Evolutionary conservation across 1,140 invertebrate genomes (phyloP).

Genomic region (Drosophila lowei): DNA sequence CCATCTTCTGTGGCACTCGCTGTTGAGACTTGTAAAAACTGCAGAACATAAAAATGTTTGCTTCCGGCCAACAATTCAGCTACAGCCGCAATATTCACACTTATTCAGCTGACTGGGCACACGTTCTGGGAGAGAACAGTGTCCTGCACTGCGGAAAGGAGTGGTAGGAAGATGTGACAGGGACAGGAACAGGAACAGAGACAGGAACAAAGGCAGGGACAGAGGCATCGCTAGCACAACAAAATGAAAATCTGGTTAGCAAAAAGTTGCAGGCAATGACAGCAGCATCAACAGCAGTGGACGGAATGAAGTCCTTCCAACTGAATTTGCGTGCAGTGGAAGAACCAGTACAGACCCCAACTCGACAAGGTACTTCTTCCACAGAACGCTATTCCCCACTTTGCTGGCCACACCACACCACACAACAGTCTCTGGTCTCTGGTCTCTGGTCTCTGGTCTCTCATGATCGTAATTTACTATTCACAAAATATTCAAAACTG

Average conservation of each 20-base stretch:
- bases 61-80: constrained; percentile 29
- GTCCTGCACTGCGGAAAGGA: background rate
- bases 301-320: constrained; percentile 39
- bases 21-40: constrained; percentile 22
- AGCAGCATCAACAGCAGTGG: constrained; percentile 7
- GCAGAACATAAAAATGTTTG: constrained; percentile 44
- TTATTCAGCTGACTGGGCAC: constrained; percentile 30
- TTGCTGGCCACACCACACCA: constrained; percentile 17
- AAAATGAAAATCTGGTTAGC: constrained; percentile 44
- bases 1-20: background rate
- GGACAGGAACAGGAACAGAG: no score
- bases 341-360: constrained; percentile 1
- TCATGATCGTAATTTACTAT: constrained; percentile 76
- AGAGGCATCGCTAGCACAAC: background rate
- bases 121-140: background rate
- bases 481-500: constrained; percentile 79
- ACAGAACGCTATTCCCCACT: constrained; percentile 9
- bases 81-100: constrained; percentile 65
- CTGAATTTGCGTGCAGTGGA: constrained; percentile 33
- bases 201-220: background rate
- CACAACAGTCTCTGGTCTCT: constrained; percentile 1
- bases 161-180: background rate
- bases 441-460: constrained; percentile 47
- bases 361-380: constrained; percentile 2
- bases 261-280: constrained; percentile 14